phyloP scores from a whole-genome alignment of 1,140 invertebrate genomes.

The Nephila pilipes region DNA sequence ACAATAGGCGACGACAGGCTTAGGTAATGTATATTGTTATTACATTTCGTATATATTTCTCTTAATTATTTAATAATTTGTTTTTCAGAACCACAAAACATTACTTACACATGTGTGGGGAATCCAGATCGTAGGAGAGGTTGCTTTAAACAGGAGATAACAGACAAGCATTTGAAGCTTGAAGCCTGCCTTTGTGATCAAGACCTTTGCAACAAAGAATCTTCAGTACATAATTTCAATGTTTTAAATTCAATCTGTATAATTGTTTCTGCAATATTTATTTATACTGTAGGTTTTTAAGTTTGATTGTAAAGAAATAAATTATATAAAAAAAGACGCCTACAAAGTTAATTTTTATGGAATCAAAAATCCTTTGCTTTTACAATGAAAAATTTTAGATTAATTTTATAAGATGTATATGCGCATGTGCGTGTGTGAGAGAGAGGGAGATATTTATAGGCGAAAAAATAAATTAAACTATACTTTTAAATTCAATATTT shows the following conservation, averaged over 20 bases:
- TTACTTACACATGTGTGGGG: slow-evolving; percentile 60
- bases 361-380: too few relatives aligned
- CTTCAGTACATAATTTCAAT: neutral
- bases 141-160: slow-evolving; percentile 51
- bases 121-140: slow-evolving; percentile 42
- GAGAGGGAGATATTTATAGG: too few relatives aligned
- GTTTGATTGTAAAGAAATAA: neutral
- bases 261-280: neutral
- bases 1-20: too few relatives aligned
- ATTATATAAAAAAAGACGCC: too few relatives aligned
- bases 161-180: slow-evolving; percentile 8
- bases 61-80: neutral
- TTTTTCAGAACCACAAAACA: slow-evolving; percentile 52
- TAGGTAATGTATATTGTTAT: too few relatives aligned
- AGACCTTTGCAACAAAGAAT: slow-evolving; percentile 18
- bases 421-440: too few relatives aligned
- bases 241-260: neutral
- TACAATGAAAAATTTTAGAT: too few relatives aligned
- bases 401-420: too few relatives aligned
- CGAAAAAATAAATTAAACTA: too few relatives aligned
- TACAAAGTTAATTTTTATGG: too few relatives aligned
- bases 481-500: too few relatives aligned
- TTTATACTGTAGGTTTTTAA: neutral
- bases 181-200: slow-evolving; percentile 52
- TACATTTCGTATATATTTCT: too few relatives aligned